Conservation (phyloP, 23 tunicate species). For the Botrylloides violaceus region DNA sequence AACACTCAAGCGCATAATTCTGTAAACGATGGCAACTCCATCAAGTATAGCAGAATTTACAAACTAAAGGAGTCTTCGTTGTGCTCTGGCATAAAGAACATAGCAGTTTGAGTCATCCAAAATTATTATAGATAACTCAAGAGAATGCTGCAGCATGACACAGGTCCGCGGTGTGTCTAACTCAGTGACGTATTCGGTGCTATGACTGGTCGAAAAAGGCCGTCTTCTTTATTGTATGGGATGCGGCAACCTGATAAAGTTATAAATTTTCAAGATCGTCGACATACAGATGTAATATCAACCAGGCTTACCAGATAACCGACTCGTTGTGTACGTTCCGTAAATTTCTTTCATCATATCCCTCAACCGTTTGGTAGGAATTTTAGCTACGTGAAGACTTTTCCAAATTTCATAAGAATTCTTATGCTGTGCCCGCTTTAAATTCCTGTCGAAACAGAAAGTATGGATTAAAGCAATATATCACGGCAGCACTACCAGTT, state of each 20-base stretch:
- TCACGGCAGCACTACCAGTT: too few relatives aligned
- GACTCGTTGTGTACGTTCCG: slow-evolving; percentile 51
- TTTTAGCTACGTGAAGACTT: slow-evolving; percentile 38
- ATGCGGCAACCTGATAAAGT: neutral
- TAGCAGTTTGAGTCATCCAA: too few relatives aligned
- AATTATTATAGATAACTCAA: too few relatives aligned
- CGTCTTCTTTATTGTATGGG: neutral
- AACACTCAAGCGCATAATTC: too few relatives aligned
- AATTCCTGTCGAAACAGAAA: slow-evolving; percentile 21
- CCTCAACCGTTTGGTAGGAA: slow-evolving; percentile 21
- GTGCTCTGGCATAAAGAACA: too few relatives aligned
- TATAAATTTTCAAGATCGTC: too few relatives aligned
- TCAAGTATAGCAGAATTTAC: too few relatives aligned
- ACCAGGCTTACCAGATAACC: slow-evolving; percentile 43
- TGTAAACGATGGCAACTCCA: too few relatives aligned
- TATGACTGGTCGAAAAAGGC: neutral
- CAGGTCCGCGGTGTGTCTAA: neutral
- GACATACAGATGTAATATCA: too few relatives aligned
- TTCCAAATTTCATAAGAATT: slow-evolving; percentile 40
- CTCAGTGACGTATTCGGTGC: neutral
- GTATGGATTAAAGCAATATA: too few relatives aligned
- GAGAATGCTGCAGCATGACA: too few relatives aligned
- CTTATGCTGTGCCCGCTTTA: slow-evolving; percentile 41
- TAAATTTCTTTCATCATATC: slow-evolving; percentile 50
- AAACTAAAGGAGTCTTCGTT: too few relatives aligned